phyloP scores from a whole-genome alignment of 2,888 invertebrate species.

The Synanthedon vespiformis region DNA sequence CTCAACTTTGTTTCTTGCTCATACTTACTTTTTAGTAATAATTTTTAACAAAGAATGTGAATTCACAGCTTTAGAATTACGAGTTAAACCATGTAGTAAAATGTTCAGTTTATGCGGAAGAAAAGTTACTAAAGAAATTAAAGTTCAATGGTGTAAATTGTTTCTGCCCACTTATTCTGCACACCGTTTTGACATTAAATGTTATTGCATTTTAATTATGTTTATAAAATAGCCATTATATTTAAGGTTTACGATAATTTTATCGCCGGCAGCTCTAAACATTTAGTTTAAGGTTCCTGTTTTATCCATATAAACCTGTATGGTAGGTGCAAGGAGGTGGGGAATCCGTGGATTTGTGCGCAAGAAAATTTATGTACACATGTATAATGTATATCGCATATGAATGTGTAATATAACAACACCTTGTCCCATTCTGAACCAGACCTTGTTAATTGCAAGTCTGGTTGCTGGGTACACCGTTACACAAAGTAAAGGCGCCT shows the following conservation, averaged over 20 bases:
- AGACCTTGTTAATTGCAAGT: slow-evolving; percentile 41
- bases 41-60: too few relatives aligned
- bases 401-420: slow-evolving; percentile 5
- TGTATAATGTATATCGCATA: not conserved
- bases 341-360: slow-evolving; percentile 6
- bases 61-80: too few relatives aligned
- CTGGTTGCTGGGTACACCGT: slow-evolving; percentile 29
- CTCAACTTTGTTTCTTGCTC: too few relatives aligned
- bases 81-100: too few relatives aligned
- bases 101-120: too few relatives aligned
- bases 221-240: not conserved
- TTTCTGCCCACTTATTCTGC: not conserved
- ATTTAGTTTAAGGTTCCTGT: not conserved
- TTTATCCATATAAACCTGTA: slow-evolving; percentile 12
- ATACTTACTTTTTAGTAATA: too few relatives aligned
- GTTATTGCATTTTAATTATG: not conserved
- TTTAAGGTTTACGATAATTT: not conserved
- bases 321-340: slow-evolving; percentile 8
- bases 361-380: slow-evolving; percentile 3
- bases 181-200: not conserved
- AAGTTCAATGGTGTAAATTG: not conserved
- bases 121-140: too few relatives aligned
- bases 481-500: slow-evolving; percentile 14
- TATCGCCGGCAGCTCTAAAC: not conserved
- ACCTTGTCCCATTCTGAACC: slow-evolving; percentile 30